phyloP scores from a whole-genome alignment of 2,888 invertebrate species.

The Tenthredo distinguenda region DNA sequence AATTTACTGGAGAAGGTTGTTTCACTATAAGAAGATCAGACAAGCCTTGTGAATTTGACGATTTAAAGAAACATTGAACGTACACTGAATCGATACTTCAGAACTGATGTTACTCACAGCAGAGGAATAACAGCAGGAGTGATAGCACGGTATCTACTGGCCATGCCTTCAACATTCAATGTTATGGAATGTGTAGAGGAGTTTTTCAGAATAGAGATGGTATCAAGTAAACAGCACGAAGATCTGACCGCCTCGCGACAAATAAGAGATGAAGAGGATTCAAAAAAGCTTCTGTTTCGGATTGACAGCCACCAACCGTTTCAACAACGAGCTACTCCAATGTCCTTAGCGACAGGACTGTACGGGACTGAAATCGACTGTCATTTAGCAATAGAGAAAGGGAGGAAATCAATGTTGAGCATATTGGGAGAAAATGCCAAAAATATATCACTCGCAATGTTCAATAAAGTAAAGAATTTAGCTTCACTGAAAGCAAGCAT shows the following conservation, averaged over 20 bases:
- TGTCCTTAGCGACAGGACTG: conserved; percentile 57
- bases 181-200: conserved; percentile 58
- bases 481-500: conserved; percentile 29
- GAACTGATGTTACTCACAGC: no score
- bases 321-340: conserved; percentile 37
- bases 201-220: conserved; percentile 51
- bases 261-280: conserved; percentile 59
- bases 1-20: no score
- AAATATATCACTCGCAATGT: conserved; percentile 55
- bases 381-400: conserved; percentile 60
- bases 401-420: conserved; percentile 52
- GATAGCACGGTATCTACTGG: conserved; percentile 56
- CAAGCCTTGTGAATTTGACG: no score
- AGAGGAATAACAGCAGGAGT: conserved; percentile 57
- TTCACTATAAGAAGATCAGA: no score
- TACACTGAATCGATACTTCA: no score
- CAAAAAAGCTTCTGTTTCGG: conserved; percentile 59
- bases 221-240: conserved; percentile 60
- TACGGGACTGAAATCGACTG: conserved; percentile 58
- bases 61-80: no score
- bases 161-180: conserved; percentile 56
- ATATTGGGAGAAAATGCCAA: conserved; percentile 58
- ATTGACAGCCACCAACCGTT: conserved; percentile 61
- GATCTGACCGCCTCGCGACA: conserved; percentile 60
- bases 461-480: conserved; percentile 57